phyloP scores from a whole-genome alignment of 2,888 invertebrate species.

The Diogma glabrata region DNA sequence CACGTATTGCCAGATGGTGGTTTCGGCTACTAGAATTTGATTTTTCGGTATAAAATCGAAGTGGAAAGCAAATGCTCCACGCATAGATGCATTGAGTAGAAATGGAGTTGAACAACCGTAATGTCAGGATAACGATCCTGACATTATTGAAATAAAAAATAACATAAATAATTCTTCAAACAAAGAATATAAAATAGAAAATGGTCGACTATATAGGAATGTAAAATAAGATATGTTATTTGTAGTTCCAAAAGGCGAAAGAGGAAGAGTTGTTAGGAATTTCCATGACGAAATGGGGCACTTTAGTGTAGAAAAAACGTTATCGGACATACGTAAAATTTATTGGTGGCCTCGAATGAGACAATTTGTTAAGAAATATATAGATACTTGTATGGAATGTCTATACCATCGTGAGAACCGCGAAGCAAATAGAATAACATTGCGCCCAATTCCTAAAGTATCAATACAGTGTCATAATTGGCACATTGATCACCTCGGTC shows the following conservation, averaged over 20 bases:
- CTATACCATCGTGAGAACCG: too few relatives aligned
- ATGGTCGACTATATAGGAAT: neutral
- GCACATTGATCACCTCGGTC: neutral
- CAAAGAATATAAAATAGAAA: neutral
- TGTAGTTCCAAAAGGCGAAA: neutral
- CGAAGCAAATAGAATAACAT: too few relatives aligned
- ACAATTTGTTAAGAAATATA: too few relatives aligned
- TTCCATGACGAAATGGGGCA: neutral
- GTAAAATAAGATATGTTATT: neutral
- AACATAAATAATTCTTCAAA: neutral
- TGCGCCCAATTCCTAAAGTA: too few relatives aligned
- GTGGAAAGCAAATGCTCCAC: neutral
- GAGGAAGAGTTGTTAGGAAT: too few relatives aligned
- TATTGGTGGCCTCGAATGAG: neutral
- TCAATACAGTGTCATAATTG: neutral
- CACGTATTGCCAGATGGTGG: neutral
- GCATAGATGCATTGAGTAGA: slow-evolving; percentile 1
- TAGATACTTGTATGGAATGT: neutral
- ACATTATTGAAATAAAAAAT: neutral
- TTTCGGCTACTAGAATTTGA: neutral
- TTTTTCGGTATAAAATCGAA: neutral
- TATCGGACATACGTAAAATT: neutral
- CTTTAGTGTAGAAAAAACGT: neutral
- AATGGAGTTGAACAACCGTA: neutral
- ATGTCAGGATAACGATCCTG: neutral